Evolutionary conservation across 2,888 invertebrate species (phyloP), one percentile per base, ranked within the genome.

Genomic region (Cacoxenus indagator): DNA sequence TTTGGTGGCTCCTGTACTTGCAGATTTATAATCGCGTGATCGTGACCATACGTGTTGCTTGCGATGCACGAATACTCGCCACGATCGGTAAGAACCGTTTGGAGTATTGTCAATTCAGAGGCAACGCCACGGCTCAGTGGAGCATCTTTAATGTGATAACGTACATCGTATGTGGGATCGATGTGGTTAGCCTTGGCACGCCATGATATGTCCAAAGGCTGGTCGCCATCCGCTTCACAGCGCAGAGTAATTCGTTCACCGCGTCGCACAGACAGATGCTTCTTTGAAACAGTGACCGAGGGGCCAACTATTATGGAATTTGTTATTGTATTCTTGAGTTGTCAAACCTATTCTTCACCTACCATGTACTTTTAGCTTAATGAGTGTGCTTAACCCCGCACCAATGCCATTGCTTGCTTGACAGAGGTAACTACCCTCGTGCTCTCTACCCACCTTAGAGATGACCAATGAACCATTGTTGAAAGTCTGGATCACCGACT

Each of bases 11-110:
- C 92, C 86, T 90, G 87, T 8, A 90, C 89, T 72, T 89, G 89
- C 17, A 90, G 79, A 73, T 89, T 87, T 71, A 90, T 85, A 2
- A 81, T 82, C 3, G 85, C 86, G 85, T 90, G 89, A 76, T 91
- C 92, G 67, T 90, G 90, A 0, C 92, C 92, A 82, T 91, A 92
- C 0, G 90, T 89, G 84, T 92, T 92, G 70, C 89, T 90, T 2
- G 91, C 92, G 29, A 90, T 89, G 80, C 92, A 92, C 1, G 90
- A 89, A 82, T 91, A 92, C 78, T 92, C 92, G 2, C 90, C 90
- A 8, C 91, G 88, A 76, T 90, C 90, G 19, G 88, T 86, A 22
- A 90, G 84, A 17, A 88, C 87, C 6, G 91, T 90, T 59, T 91
- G 90, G 8, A 88, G 83, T 65, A 92, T 89, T 1, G 89, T 89